Base-by-base conservation (phyloP, 2,888 invertebrate species). In the Thera obeliscata region DNA sequence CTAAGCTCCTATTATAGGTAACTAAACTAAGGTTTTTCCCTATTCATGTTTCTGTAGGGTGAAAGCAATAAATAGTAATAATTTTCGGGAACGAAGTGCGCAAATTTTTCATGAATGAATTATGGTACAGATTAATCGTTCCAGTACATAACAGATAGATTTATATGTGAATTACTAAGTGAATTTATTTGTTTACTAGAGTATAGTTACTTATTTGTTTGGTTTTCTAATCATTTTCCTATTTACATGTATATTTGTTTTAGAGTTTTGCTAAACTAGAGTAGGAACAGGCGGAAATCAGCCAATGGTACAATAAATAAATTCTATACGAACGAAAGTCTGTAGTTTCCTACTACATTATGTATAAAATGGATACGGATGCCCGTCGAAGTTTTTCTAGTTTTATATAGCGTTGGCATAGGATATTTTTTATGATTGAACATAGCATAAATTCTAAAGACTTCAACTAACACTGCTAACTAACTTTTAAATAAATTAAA, bases 251-350 rank as follows among this genome's bases (percentile, higher is more conserved):
- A 52, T 52, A 38, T 12, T 56, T 60, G 54, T 61, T 11, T 54
- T 33, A n/a, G n/a, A 41, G 33, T 50, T 52, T 52, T 33, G 33
- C 33, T 22, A 22, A 41, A 9, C 9, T 61, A 58, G 55, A 60
- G 8, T 61, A 66, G 55, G 54, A 57, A 52, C 43, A 65, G 66
- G 33, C 65, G 33, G 62, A 61, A 59, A 55, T 55, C 64, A 69
- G 58, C 36, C 11, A 54, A 54, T 49, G 7, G 33, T 50, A 50
- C 11, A 33, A 50, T 50, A 50, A 2, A 50, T 50, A 22, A 50
- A 8, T 22, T 6, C 8, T 6, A 8, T 3, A 49, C 43, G 43
- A 46, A 46, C 9, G 41, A 46, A 46, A 9, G 9, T 46, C 7
- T 9, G 7, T 41, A 41, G 1, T 41, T 22, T 38, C 38, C 6